phyloP scores from a whole-genome alignment of 2,888 invertebrate genomes.

The Melanotus villosus region DNA sequence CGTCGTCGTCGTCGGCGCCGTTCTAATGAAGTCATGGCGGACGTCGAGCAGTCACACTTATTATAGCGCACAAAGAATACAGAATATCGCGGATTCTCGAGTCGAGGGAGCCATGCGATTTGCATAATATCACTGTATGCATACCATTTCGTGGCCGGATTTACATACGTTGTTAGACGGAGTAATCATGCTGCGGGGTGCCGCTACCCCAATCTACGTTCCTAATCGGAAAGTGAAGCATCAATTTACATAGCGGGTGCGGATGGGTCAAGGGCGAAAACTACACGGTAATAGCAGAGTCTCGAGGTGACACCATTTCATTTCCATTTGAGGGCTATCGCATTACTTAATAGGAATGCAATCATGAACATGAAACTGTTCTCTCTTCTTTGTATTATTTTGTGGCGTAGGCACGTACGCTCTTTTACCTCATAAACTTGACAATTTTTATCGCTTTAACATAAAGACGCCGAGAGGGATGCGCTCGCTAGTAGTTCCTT shows the following conservation, averaged over 20 bases:
- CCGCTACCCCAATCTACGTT: slow-evolving; percentile 38
- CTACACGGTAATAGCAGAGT: slow-evolving; percentile 35
- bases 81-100: slow-evolving; percentile 51
- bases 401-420: slow-evolving; percentile 22
- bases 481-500: slow-evolving; percentile 43
- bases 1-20: slow-evolving; percentile 35
- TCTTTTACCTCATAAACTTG: slow-evolving; percentile 19
- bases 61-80: slow-evolving; percentile 50
- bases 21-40: slow-evolving; percentile 48
- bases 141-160: slow-evolving; percentile 52
- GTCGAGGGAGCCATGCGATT: slow-evolving; percentile 50
- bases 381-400: slow-evolving; percentile 8
- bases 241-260: slow-evolving; percentile 38
- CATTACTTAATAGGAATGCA: slow-evolving; percentile 37
- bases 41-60: slow-evolving; percentile 48
- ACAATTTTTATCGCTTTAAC: slow-evolving; percentile 28
- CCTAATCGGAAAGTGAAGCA: slow-evolving; percentile 43
- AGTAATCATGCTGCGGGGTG: slow-evolving; percentile 44
- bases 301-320: slow-evolving; percentile 38
- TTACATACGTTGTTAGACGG: slow-evolving; percentile 53
- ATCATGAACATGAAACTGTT: slow-evolving; percentile 25
- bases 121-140: slow-evolving; percentile 55
- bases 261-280: slow-evolving; percentile 44
- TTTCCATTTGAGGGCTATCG: slow-evolving; percentile 30
- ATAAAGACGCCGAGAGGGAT: slow-evolving; percentile 20